These are phyloP conservation scores for Xyliphius kryptos DNA, from an alignment of 2,113 vertebrate genomes.

Conservation along the genomic window DNA sequence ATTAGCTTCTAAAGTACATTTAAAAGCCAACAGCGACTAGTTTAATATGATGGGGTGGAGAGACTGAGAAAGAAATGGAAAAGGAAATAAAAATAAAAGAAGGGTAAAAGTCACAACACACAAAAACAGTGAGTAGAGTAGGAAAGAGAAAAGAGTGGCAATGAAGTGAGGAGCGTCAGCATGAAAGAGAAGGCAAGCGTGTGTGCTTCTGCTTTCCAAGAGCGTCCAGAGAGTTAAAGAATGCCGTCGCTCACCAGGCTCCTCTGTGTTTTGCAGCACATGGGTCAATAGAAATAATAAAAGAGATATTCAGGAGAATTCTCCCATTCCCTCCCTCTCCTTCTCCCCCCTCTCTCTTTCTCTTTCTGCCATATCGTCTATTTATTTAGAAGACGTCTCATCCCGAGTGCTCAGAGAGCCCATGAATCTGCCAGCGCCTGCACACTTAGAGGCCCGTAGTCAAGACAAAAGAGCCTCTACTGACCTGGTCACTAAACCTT, in stretches of 20 bases:
- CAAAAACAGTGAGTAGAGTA: too few species aligned
- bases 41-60: too few species aligned
- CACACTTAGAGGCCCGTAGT: constrained; percentile 44
- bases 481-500: constrained; percentile 49
- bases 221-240: constrained; percentile 48
- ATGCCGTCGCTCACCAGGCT: constrained; percentile 41
- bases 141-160: constrained; percentile 13
- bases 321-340: constrained; percentile 15
- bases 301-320: constrained; percentile 64
- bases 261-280: constrained; percentile 52
- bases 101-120: too few species aligned
- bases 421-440: constrained; percentile 52
- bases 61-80: too few species aligned
- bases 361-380: constrained; percentile 48
- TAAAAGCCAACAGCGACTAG: too few species aligned
- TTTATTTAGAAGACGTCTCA: constrained; percentile 59
- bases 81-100: too few species aligned
- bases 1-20: constrained; percentile 13
- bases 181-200: constrained; percentile 27
- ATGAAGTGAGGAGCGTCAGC: constrained; percentile 24
- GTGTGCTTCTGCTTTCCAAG: constrained; percentile 21
- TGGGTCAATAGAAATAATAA: constrained; percentile 65
- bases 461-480: constrained; percentile 50
- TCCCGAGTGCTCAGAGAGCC: constrained; percentile 30
- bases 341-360: background rate